phyloP scores from a whole-genome alignment of 2,113 vertebrate genomes.

The Epinephelus fuscoguttatus region DNA sequence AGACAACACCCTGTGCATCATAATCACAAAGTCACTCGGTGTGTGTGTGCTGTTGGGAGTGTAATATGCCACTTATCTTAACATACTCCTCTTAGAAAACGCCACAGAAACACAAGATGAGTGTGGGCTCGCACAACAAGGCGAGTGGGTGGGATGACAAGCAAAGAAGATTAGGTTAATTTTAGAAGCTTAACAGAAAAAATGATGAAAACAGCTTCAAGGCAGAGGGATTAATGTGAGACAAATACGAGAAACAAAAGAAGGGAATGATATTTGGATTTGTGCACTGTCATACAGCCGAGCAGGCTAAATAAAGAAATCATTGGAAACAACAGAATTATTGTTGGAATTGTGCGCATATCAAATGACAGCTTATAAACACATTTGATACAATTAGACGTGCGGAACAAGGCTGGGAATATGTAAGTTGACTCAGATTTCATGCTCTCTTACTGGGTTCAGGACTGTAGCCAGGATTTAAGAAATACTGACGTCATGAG shows the following conservation, averaged over 20 bases:
- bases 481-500: neutral
- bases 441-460: neutral
- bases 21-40: slow-evolving; percentile 45
- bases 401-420: neutral
- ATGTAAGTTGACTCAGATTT: neutral
- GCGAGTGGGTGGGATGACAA: slow-evolving; percentile 34
- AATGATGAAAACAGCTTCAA: slow-evolving; percentile 21
- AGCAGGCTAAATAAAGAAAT: slow-evolving; percentile 50
- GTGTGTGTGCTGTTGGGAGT: slow-evolving; percentile 24
- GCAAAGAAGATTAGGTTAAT: slow-evolving; percentile 59
- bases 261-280: slow-evolving; percentile 54
- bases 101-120: neutral
- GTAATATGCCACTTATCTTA: slow-evolving; percentile 42
- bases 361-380: slow-evolving; percentile 51
- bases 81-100: slow-evolving; percentile 19
- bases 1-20: slow-evolving; percentile 63
- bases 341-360: slow-evolving; percentile 35
- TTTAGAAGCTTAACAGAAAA: slow-evolving; percentile 52
- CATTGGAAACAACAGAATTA: slow-evolving; percentile 62
- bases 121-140: slow-evolving; percentile 28
- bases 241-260: slow-evolving; percentile 42
- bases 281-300: slow-evolving; percentile 43
- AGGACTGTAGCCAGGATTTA: neutral
- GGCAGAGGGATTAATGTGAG: slow-evolving; percentile 45
- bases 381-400: slow-evolving; percentile 31